Base-by-base conservation (phyloP, 1,140 invertebrate genomes). In the Drosophila saltans region DNA sequence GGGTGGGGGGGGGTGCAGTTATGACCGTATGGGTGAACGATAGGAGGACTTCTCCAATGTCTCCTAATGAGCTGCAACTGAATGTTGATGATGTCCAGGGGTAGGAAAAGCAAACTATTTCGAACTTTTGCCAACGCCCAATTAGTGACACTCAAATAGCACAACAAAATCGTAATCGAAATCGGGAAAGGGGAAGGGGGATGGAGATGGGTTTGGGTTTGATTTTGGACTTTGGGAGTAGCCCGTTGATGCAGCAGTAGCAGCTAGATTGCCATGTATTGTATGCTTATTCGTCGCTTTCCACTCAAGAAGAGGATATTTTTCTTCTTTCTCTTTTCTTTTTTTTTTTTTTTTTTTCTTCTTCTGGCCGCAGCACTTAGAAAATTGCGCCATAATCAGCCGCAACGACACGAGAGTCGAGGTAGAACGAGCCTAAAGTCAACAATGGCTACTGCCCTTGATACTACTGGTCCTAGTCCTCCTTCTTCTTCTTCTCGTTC, bases 371-470 rank as follows among this genome's bases (percentile, higher is more conserved):
- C 66, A 86, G 80, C 83, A 82, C 83, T 86, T 86, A 79, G 80
- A 71, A 86, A 86, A 86, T 86, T 86, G 83, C 84, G 83, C 76
- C 84, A 88, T 88, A 88, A 88, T 88, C 83, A 88, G 80, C 75
- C 81, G 75, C 71, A 41, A 68, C 55, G 16, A 33, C 58, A 41
- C 45, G 36, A 26, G 48, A 45, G 8, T 39, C 26, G 28, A 30
- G 24, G n/a, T 28, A 30, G n/a, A 60, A 28, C 43, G 68, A 77
- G 75, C 75, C 75, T 78, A 78, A 66, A 81, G 83, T 76, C 83
- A 86, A 82, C 82, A 88, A 86, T 82, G 63, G 64, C 24, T 21
- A 52, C 45, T 52, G 45, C 45, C 45, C 45, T 52, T 52, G 45
- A 52, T 48, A 48, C 45, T 52, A 52, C 24, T 45, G 60, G 33